Conservation (phyloP, 2,113 vertebrate genomes). For the Clarias gariepinus region DNA sequence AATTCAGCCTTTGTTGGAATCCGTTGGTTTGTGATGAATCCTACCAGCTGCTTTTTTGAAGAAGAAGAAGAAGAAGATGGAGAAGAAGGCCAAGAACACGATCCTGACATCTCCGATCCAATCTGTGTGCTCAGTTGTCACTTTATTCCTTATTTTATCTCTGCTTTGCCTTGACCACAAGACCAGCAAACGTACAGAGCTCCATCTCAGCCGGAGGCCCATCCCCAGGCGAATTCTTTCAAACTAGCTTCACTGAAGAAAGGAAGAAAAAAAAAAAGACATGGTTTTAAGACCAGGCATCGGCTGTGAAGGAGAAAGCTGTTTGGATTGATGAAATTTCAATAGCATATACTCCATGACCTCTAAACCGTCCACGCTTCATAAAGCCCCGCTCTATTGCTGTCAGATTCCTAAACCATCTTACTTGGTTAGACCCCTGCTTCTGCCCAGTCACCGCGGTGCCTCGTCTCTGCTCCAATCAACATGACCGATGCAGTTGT, state of each 20-base stretch:
- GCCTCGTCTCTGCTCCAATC: conserved; percentile 37
- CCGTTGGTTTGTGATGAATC: not conserved
- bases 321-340: conserved; percentile 49
- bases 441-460: conserved; percentile 20
- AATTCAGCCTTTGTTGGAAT: not conserved
- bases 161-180: not conserved
- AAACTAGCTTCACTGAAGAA: not conserved
- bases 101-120: not conserved
- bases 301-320: conserved; percentile 18
- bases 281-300: not conserved
- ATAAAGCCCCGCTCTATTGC: conserved; percentile 20
- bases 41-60: not conserved
- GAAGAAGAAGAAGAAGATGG: too few relatives aligned
- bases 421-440: conserved; percentile 10
- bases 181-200: not conserved
- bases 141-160: conserved; percentile 27
- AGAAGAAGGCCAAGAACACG: not conserved
- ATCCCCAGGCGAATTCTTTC: conserved; percentile 7
- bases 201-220: conserved; percentile 33
- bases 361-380: conserved; percentile 34
- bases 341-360: conserved; percentile 32
- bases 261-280: conserved; percentile 15
- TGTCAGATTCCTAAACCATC: conserved; percentile 42
- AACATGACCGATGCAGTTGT: conserved; percentile 21
- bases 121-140: not conserved